Conservation (phyloP, 2,888 invertebrate genomes). For the Rugalucina vietnamica region DNA sequence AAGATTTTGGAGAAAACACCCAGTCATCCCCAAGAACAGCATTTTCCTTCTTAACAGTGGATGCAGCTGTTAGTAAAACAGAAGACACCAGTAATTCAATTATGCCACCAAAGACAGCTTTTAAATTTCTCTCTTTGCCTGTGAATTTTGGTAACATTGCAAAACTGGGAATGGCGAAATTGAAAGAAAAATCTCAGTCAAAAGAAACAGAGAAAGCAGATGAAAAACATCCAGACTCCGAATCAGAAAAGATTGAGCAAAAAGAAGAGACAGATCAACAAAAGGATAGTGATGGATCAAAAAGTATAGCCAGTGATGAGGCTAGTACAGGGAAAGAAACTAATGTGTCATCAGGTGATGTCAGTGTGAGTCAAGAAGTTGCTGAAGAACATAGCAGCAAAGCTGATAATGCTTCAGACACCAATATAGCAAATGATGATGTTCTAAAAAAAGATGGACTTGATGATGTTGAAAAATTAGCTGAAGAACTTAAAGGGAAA, state of each 20-base stretch:
- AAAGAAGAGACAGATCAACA: slow-evolving; percentile 12
- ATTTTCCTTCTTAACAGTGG: too few relatives aligned
- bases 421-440: not conserved
- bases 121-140: slow-evolving; percentile 53
- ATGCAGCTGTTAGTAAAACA: too few relatives aligned
- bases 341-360: too few relatives aligned
- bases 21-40: too few relatives aligned
- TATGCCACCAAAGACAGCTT: slow-evolving; percentile 50
- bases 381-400: not conserved
- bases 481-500: not conserved
- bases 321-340: not conserved
- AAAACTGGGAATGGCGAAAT: slow-evolving; percentile 54
- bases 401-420: not conserved
- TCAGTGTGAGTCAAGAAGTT: too few relatives aligned
- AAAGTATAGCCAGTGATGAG: not conserved
- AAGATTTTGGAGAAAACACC: too few relatives aligned
- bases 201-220: not conserved
- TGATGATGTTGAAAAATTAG: too few relatives aligned
- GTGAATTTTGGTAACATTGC: slow-evolving; percentile 61
- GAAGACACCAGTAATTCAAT: too few relatives aligned
- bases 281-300: not conserved
- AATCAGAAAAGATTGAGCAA: slow-evolving; percentile 32
- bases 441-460: too few relatives aligned
- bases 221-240: too few relatives aligned
- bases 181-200: slow-evolving; percentile 31